Percentiles rank a stretch among this genome's conserved stretches.
Evolutionary conservation across 2,888 invertebrate genomes (phyloP).

Genomic region (Neria commutata): DNA sequence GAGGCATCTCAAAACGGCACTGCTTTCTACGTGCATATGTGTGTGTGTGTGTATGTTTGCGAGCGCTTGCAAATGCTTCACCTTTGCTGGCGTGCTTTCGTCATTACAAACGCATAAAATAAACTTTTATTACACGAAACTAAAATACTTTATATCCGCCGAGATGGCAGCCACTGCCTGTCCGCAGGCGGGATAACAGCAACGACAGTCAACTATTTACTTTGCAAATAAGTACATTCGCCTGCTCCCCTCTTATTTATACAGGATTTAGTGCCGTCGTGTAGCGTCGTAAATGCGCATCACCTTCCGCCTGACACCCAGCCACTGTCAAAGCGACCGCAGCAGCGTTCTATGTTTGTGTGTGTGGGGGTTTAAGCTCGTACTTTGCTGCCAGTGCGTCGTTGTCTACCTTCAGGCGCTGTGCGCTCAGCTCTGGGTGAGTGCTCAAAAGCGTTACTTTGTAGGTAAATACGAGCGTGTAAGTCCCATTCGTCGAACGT

Average conservation of each 20-base stretch:
- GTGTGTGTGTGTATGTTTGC: no score
- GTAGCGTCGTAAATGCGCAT: no score
- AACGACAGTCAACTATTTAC: background rate
- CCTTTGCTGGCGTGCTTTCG: no score
- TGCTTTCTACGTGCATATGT: no score
- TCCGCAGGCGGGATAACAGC: background rate
- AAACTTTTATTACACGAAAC: background rate
- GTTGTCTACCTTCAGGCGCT: background rate
- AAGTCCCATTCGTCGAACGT: slow-evolving; percentile 41
- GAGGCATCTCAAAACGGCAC: no score
- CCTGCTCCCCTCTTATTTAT: background rate
- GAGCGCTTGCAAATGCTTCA: no score
- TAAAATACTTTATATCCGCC: background rate
- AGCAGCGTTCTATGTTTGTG: background rate
- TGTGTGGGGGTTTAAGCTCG: background rate
- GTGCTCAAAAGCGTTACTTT: slow-evolving; percentile 40
- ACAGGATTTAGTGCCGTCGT: no score
- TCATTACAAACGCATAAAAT: background rate
- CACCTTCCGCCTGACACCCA: no score
- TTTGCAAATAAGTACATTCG: background rate
- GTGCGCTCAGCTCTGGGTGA: background rate
- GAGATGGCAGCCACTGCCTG: background rate
- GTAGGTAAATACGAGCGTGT: slow-evolving; percentile 46
- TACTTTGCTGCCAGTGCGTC: background rate
- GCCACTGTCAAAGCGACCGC: background rate